Evolutionary conservation across 2,113 vertebrate species (phyloP).

Genomic region (Zeus faber): DNA sequence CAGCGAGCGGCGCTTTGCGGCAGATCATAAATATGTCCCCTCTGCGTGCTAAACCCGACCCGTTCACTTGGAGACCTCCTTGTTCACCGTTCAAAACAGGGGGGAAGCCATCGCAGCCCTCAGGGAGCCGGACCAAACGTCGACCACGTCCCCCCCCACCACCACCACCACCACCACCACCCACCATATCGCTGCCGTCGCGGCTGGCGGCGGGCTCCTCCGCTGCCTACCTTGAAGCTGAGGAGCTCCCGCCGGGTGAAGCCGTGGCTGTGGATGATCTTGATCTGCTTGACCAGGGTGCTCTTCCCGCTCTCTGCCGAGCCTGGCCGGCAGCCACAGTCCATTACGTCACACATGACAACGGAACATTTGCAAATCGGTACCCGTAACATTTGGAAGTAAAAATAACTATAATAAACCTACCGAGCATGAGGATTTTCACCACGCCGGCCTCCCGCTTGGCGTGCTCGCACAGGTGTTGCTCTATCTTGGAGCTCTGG

Average conservation of each 20-base stretch:
- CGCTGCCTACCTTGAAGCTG: slow-evolving; percentile 69
- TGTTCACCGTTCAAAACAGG: too few species aligned
- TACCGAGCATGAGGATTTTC: slow-evolving; percentile 75
- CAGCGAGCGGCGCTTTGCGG: too few species aligned
- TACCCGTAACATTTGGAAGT: neutral
- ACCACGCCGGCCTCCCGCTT: slow-evolving; percentile 58
- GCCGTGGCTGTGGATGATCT: slow-evolving; percentile 74
- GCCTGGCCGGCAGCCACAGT: slow-evolving; percentile 42
- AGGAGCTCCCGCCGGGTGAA: slow-evolving; percentile 71
- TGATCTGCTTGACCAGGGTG: slow-evolving; percentile 75
- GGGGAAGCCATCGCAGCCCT: too few species aligned
- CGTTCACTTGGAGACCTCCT: too few species aligned
- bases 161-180: too few species aligned
- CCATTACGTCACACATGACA: too few species aligned
- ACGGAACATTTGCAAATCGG: neutral
- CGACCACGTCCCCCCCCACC: too few species aligned
- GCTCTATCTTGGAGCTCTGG: slow-evolving; percentile 62
- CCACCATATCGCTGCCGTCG: too few species aligned
- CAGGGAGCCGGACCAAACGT: too few species aligned
- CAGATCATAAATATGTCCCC: too few species aligned
- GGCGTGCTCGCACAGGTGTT: slow-evolving; percentile 61
- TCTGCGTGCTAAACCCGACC: too few species aligned
- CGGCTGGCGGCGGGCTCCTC: too few species aligned
- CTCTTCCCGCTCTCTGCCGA: slow-evolving; percentile 75
- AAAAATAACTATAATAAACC: slow-evolving; percentile 5